Evolutionary conservation across 2,888 invertebrate genomes (phyloP).

Genomic region (Thymelicus sylvestris): DNA sequence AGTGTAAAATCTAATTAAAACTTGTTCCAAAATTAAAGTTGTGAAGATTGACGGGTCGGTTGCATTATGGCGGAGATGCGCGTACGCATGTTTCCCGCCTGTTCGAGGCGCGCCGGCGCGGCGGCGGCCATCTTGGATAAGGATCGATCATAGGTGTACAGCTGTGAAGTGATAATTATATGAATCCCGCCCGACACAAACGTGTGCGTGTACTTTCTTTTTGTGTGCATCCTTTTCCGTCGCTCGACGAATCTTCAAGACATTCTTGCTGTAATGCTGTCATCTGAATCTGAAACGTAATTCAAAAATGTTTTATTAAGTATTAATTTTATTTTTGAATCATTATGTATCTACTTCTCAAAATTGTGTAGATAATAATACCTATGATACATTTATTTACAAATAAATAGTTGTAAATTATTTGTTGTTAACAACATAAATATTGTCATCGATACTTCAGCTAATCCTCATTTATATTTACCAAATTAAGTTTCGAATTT

Average conservation of each 20-base stretch:
- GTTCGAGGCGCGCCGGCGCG: constrained; percentile 68
- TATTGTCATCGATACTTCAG: too few species aligned
- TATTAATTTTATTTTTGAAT: not conserved
- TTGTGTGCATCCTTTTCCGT: constrained; percentile 45
- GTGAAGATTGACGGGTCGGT: constrained; percentile 65
- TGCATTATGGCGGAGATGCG: constrained; percentile 59
- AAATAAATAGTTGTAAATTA: too few species aligned
- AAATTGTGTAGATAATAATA: too few species aligned
- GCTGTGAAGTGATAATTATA: constrained; percentile 80
- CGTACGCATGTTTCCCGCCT: constrained; percentile 75
- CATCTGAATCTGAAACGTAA: constrained; percentile 9
- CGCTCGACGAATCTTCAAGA: constrained; percentile 1
- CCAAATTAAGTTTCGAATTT: too few species aligned
- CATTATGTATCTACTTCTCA: too few species aligned
- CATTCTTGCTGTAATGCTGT: not conserved
- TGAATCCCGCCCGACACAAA: constrained; percentile 56
- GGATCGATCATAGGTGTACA: constrained; percentile 82
- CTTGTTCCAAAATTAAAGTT: constrained; percentile 59
- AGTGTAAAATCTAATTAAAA: constrained; percentile 13
- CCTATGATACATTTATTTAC: too few species aligned
- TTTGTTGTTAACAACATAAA: too few species aligned
- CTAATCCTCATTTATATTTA: too few species aligned
- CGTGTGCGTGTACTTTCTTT: constrained; percentile 58
- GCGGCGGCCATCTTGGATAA: constrained; percentile 82
- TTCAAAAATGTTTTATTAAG: not conserved